phyloP scores from a whole-genome alignment of 1,140 invertebrate genomes.

The Oreohelix idahoensis region DNA sequence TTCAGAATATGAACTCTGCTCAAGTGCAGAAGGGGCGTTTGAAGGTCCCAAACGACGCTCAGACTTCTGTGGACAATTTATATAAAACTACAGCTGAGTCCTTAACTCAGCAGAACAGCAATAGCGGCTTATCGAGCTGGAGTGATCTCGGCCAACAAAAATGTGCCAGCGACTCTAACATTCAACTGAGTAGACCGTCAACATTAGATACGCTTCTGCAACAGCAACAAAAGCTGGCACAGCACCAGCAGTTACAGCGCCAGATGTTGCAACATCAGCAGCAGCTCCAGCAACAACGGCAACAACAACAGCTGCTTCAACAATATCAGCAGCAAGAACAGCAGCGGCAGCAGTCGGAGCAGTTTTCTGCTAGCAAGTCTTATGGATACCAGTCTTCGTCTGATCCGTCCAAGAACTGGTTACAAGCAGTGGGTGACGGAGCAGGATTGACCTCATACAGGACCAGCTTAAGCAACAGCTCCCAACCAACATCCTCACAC shows the following conservation, averaged over 20 bases:
- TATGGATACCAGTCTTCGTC: not conserved
- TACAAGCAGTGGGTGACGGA: not conserved
- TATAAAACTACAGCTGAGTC: not conserved
- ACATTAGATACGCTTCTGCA: conserved; percentile 18
- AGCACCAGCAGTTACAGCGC: conserved; percentile 35
- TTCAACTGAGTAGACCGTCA: not conserved
- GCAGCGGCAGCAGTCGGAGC: conserved; percentile 19
- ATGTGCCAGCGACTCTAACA: not conserved
- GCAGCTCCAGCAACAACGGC: conserved; percentile 25
- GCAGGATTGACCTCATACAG: not conserved
- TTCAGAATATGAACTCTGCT: conserved; percentile 2
- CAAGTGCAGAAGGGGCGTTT: not conserved
- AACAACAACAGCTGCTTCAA: conserved; percentile 24
- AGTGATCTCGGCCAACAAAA: not conserved
- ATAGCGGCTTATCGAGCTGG: not conserved
- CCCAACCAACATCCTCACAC: not conserved
- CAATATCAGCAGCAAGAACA: conserved; percentile 24
- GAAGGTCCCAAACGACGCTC: not conserved
- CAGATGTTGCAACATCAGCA: conserved; percentile 35
- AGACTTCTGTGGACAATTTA: not conserved
- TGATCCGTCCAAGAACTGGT: not conserved
- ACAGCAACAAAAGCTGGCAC: conserved; percentile 33
- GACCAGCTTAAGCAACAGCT: not conserved
- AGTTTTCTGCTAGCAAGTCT: not conserved
- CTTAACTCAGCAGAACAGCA: not conserved